Conservation (phyloP, 2,113 vertebrate genomes). For the Colius striatus region DNA sequence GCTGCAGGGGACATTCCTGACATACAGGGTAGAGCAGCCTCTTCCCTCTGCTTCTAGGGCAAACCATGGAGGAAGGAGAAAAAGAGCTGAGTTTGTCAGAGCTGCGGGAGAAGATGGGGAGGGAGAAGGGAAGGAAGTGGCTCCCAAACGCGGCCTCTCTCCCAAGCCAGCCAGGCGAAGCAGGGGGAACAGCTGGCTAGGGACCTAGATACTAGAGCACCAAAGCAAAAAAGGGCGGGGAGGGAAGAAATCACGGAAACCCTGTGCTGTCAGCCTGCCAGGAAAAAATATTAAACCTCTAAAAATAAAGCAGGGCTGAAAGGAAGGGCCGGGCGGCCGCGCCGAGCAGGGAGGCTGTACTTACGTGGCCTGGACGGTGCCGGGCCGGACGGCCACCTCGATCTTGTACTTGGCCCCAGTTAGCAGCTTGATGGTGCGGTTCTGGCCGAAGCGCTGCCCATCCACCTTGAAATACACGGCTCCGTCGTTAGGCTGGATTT, state of each 20-base stretch:
- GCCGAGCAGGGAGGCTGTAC: slow-evolving; percentile 48
- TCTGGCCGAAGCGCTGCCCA: slow-evolving; percentile 94
- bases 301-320: slow-evolving; percentile 18
- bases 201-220: not conserved
- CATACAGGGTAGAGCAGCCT: not conserved
- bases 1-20: not conserved
- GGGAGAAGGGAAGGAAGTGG: not conserved
- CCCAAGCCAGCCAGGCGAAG: not conserved
- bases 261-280: slow-evolving; percentile 11
- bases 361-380: slow-evolving; percentile 89
- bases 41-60: not conserved
- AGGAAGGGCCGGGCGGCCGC: not conserved
- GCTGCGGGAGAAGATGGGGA: not conserved
- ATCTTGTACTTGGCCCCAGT: slow-evolving; percentile 95
- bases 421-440: slow-evolving; percentile 94
- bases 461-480: slow-evolving; percentile 95
- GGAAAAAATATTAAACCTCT: slow-evolving; percentile 54
- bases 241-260: not conserved
- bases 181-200: not conserved
- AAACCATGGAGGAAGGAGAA: not conserved
- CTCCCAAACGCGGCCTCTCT: not conserved
- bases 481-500: slow-evolving; percentile 92
- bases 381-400: slow-evolving; percentile 90
- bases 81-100: not conserved
- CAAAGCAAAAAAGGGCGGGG: not conserved